Evolutionary conservation across 2,113 vertebrate genomes (phyloP).

Genomic region (Trichechus manatus): DNA sequence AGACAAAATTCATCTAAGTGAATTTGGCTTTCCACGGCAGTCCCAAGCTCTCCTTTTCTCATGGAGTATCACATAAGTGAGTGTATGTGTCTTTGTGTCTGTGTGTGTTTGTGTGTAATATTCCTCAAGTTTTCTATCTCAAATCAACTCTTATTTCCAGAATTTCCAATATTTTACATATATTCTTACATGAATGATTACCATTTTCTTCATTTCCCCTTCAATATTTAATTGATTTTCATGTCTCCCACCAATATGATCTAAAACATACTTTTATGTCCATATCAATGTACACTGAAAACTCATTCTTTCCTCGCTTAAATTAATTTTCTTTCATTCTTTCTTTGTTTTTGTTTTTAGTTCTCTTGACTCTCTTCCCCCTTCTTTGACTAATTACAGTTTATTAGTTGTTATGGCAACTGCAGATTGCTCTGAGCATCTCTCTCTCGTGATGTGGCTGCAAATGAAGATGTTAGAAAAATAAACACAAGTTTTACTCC

Average conservation of each 20-base stretch:
- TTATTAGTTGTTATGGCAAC: conserved; percentile 90
- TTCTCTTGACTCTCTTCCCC: conserved; percentile 80
- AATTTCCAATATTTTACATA: conserved; percentile 23
- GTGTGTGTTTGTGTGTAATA: background rate
- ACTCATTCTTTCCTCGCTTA: conserved; percentile 39
- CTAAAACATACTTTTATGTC: conserved; percentile 65
- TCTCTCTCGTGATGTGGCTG: conserved; percentile 78
- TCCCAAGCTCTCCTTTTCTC: background rate
- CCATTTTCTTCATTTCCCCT: background rate
- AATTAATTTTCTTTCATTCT: background rate
- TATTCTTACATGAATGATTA: background rate
- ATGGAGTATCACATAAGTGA: background rate
- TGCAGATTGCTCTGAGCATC: conserved; percentile 75
- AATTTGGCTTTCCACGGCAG: background rate
- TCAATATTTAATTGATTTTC: conserved; percentile 30
- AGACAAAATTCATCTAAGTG: background rate
- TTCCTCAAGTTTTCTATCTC: background rate
- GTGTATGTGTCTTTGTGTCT: background rate
- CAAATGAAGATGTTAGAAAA: conserved; percentile 77
- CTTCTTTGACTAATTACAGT: conserved; percentile 87
- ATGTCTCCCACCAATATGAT: background rate
- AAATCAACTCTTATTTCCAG: conserved; percentile 24
- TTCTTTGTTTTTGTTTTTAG: background rate
- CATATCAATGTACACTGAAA: conserved; percentile 69
- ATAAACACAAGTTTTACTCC: conserved; percentile 71